Percentiles rank a stretch among this genome's conserved stretches.
These are phyloP conservation scores for Mirounga angustirostris DNA, from an alignment of 2,113 vertebrate species.

Conservation along the genomic window DNA sequence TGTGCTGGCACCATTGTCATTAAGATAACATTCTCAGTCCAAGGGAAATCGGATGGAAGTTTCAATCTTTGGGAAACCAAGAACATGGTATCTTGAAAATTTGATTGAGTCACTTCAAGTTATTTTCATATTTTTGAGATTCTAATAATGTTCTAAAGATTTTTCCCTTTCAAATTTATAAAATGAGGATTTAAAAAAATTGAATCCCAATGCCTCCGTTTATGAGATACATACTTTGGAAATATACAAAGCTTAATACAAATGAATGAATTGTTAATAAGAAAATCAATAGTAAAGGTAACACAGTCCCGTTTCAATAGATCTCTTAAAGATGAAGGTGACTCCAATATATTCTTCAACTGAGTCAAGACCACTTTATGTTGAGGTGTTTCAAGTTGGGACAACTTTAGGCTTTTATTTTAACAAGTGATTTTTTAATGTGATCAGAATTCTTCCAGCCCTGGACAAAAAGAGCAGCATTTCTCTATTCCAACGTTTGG, in stretches of 20 bases:
- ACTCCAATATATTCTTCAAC: slow-evolving; percentile 40
- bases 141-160: background rate
- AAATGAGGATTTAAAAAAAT: background rate
- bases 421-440: slow-evolving; percentile 77
- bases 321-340: background rate
- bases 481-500: slow-evolving; percentile 69
- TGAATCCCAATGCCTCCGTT: background rate
- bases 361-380: background rate
- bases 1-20: background rate
- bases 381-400: slow-evolving; percentile 60
- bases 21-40: background rate
- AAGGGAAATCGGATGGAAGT: slow-evolving; percentile 5
- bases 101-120: background rate
- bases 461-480: slow-evolving; percentile 67
- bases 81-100: background rate
- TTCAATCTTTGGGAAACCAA: background rate
- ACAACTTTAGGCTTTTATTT: slow-evolving; percentile 71
- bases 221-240: background rate
- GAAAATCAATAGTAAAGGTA: background rate
- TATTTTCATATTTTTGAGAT: background rate
- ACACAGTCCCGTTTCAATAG: background rate
- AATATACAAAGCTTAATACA: slow-evolving; percentile 1
- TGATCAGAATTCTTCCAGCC: slow-evolving; percentile 76
- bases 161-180: background rate
- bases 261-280: background rate